Evolutionary conservation across 2,888 invertebrate species (phyloP).

Genomic region (Drosophila cognata): DNA sequence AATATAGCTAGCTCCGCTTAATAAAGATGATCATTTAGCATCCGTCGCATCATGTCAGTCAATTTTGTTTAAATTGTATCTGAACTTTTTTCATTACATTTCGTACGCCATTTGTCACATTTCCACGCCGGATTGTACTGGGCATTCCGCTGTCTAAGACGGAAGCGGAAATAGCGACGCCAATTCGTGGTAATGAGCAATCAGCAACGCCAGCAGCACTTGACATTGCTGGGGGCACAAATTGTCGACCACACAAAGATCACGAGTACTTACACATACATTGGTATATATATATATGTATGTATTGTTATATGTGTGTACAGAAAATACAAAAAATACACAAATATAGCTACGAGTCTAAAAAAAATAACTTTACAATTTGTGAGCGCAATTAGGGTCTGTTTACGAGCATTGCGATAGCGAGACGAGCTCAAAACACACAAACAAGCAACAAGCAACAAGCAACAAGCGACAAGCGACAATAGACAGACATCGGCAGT

Average conservation of each 20-base stretch:
- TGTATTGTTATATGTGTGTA: background rate
- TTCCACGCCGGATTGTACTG: conserved; percentile 5
- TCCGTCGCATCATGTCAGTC: background rate
- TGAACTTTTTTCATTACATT: background rate
- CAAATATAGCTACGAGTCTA: background rate
- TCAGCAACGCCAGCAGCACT: conserved; percentile 40
- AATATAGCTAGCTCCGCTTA: background rate
- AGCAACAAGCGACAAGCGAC: conserved; percentile 4
- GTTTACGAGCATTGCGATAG: conserved; percentile 24
- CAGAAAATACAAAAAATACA: background rate
- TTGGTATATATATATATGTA: background rate
- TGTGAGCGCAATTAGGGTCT: conserved; percentile 42
- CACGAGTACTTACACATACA: background rate
- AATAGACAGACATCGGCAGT: conserved; percentile 10
- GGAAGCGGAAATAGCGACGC: conserved; percentile 61
- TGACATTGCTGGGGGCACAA: conserved; percentile 53
- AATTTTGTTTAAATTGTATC: background rate
- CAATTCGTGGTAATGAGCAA: conserved; percentile 54
- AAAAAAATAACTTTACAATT: conserved; percentile 5
- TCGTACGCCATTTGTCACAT: background rate
- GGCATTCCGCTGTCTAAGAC: conserved; percentile 26
- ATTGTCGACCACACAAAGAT: conserved; percentile 17
- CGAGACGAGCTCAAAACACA: conserved; percentile 9
- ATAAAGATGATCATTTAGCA: background rate
- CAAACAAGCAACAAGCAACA: conserved; percentile 6